Percentiles rank a stretch among this genome's conserved stretches.
Conservation (phyloP, 2,888 invertebrate genomes). For the Adela reaumurella region DNA sequence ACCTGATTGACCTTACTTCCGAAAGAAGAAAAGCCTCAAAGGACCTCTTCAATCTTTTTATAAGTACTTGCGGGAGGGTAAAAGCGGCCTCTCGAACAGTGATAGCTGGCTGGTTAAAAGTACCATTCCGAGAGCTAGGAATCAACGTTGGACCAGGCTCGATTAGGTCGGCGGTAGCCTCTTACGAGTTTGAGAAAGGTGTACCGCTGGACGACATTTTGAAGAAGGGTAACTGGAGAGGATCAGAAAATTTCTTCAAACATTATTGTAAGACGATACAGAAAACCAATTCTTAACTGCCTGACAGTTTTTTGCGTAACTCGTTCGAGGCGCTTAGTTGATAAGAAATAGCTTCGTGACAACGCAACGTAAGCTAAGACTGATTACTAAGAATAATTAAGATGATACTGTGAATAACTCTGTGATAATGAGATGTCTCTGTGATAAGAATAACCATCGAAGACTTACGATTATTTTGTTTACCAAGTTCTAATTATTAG, state of each 20-base stretch:
- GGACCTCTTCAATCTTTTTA: conserved; percentile 3
- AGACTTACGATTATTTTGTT: no score
- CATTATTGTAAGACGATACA: conserved; percentile 3
- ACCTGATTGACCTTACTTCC: neutral
- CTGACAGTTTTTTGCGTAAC: no score
- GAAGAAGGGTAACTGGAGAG: neutral
- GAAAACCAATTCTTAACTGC: no score
- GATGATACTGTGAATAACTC: no score
- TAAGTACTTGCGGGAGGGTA: conserved; percentile 5
- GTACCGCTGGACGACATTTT: conserved; percentile 3
- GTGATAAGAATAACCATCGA: no score
- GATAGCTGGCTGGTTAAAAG: conserved; percentile 4
- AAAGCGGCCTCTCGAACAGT: conserved; percentile 3
- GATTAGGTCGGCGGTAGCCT: conserved; percentile 3
- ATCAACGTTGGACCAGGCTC: neutral
- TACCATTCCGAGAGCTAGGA: neutral
- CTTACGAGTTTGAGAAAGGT: neutral
- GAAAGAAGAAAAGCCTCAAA: conserved; percentile 1
- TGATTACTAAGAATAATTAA: no score
- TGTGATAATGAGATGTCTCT: no score
- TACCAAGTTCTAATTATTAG: no score
- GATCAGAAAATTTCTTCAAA: conserved; percentile 2
- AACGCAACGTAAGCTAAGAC: no score
- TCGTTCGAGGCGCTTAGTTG: no score
- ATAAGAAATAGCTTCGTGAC: no score